A percentile compares a stretch with the other conserved stretches of the same genome.
These are phyloP conservation scores for Petrosia ficiformis DNA, from an alignment of 37 sponge, comb jelly and placozoan species.

Conservation along the genomic window DNA sequence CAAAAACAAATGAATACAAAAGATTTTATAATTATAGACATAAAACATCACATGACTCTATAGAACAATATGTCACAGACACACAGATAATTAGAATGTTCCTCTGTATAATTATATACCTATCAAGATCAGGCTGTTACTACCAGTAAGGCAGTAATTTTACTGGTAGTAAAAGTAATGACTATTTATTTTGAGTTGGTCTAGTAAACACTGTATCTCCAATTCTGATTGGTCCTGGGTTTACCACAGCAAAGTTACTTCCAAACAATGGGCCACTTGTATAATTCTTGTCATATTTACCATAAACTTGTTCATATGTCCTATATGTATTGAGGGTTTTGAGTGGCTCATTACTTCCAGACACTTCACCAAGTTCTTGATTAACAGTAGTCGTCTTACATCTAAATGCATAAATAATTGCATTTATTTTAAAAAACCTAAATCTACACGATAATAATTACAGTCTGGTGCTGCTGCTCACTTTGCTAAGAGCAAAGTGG, in stretches of 20 bases:
- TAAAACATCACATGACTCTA: no score
- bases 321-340: constrained; percentile 17
- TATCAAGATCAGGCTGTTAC: no score
- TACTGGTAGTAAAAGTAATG: not conserved
- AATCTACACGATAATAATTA: no score
- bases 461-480: no score
- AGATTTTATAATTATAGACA: no score
- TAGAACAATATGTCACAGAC: no score
- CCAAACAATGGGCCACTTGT: constrained; percentile 5
- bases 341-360: constrained; percentile 29
- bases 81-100: no score
- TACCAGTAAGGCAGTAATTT: no score
- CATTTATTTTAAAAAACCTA: no score
- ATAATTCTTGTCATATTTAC: not conserved
- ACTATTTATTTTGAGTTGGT: not conserved
- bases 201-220: constrained; percentile 1
- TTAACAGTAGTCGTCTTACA: constrained; percentile 44
- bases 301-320: not conserved
- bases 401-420: constrained; percentile 9
- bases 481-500: no score
- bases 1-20: no score
- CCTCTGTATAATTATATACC: no score
- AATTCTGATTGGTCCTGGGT: not conserved
- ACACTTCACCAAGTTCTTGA: constrained; percentile 24
- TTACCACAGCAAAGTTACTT: not conserved